These are phyloP conservation scores for Germaria angustata DNA, from an alignment of 2,888 invertebrate species.

Conservation along the genomic window DNA sequence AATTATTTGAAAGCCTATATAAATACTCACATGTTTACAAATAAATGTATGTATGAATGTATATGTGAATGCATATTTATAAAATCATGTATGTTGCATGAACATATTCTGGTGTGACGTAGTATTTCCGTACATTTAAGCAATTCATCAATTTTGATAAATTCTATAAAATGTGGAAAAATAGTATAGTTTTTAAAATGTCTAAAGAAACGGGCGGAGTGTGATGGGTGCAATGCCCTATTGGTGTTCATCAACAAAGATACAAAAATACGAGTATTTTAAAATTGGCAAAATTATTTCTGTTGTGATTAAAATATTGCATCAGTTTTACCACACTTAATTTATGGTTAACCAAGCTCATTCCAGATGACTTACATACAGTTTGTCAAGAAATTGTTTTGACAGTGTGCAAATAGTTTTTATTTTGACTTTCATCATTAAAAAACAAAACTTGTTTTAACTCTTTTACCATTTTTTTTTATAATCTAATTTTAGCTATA, in stretches of 20 bases:
- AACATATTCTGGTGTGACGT: neutral
- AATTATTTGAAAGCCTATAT: slow-evolving; percentile 8
- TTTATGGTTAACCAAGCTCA: slow-evolving; percentile 8
- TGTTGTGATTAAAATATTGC: slow-evolving; percentile 39
- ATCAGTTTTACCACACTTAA: slow-evolving; percentile 30
- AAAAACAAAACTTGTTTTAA: no score
- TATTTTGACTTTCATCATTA: no score
- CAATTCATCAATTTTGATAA: neutral
- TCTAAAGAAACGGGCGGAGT: neutral
- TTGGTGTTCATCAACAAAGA: neutral
- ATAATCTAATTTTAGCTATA: no score
- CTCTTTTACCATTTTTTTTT: no score
- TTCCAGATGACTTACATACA: slow-evolving; percentile 1
- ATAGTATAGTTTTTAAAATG: neutral
- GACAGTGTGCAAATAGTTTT: no score
- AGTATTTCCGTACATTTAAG: neutral
- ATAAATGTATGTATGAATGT: neutral
- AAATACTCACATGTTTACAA: neutral
- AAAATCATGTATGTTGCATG: neutral
- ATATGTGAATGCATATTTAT: neutral
- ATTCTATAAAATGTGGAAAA: slow-evolving; percentile 17
- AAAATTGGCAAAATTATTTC: slow-evolving; percentile 44
- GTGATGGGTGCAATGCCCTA: neutral
- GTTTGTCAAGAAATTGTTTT: no score
- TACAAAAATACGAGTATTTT: slow-evolving; percentile 6